Percentiles rank a stretch among this genome's conserved stretches.
phyloP scores from a whole-genome alignment of 53 echinoderm and acorn worm genomes.

The Zoroaster sp. region DNA sequence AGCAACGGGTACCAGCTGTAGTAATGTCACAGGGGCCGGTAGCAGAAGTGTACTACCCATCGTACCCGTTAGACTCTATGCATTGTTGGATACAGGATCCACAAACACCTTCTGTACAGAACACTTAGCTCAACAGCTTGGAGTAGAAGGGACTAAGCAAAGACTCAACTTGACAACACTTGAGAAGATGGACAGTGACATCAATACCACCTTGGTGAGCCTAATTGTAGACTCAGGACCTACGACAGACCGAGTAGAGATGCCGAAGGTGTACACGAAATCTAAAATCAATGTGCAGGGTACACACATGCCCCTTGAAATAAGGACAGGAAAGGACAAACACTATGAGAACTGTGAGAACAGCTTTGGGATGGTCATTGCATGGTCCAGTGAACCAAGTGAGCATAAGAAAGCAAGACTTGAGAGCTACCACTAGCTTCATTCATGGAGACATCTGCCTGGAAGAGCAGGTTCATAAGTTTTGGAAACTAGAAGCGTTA shows the following conservation, averaged over 20 bases:
- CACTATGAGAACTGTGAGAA: slow-evolving; percentile 46
- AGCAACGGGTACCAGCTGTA: background rate
- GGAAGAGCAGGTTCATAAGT: slow-evolving; percentile 28
- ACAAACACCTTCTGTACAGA: slow-evolving; percentile 50
- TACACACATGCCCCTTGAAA: background rate
- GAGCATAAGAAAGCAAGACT: background rate
- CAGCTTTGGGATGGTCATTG: slow-evolving; percentile 20
- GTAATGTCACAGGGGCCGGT: slow-evolving; percentile 49
- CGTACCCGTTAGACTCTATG: slow-evolving; percentile 41
- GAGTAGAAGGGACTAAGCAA: slow-evolving; percentile 8
- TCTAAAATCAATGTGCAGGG: too few species aligned
- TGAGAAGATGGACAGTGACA: background rate
- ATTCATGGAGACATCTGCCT: slow-evolving; percentile 16
- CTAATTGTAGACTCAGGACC: slow-evolving; percentile 13
- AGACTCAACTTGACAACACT: slow-evolving; percentile 39
- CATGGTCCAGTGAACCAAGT: slow-evolving; percentile 23
- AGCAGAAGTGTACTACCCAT: slow-evolving; percentile 38
- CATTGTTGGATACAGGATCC: slow-evolving; percentile 56
- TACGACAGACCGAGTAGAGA: background rate
- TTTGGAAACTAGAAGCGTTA: slow-evolving; percentile 30
- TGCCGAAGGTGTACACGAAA: slow-evolving; percentile 1
- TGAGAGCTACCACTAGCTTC: background rate
- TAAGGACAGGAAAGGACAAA: background rate
- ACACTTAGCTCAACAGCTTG: slow-evolving; percentile 24
- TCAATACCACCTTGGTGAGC: background rate